phyloP scores from a whole-genome alignment of 2,113 vertebrate species.

The Brachirus orientalis region DNA sequence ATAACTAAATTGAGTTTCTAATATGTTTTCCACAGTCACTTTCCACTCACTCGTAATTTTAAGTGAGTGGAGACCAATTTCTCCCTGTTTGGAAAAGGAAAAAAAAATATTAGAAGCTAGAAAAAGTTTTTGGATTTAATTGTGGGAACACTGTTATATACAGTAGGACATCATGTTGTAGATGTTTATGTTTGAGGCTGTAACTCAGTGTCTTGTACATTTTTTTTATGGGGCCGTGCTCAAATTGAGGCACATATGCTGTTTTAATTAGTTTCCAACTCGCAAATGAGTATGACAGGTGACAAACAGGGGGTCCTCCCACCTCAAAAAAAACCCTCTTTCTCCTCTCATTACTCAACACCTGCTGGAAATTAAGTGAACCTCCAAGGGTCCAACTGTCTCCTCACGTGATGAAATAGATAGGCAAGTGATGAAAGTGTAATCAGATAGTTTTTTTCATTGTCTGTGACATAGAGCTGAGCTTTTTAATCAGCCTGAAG shows the following conservation, averaged over 20 bases:
- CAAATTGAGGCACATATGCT: conserved; percentile 70
- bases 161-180: too few species aligned
- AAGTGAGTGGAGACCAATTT: background rate
- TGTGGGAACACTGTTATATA: too few species aligned
- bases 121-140: too few species aligned
- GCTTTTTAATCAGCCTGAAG: conserved; percentile 26
- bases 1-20: background rate
- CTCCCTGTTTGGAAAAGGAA: background rate
- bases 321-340: conserved; percentile 13
- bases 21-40: background rate
- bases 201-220: conserved; percentile 9
- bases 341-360: conserved; percentile 43
- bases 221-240: conserved; percentile 46
- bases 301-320: conserved; percentile 30
- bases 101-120: too few species aligned
- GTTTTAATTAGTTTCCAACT: conserved; percentile 74
- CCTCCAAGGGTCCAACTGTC: conserved; percentile 51
- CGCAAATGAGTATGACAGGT: conserved; percentile 55
- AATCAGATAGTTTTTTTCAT: conserved; percentile 13
- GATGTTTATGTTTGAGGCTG: conserved; percentile 27
- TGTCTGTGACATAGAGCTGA: conserved; percentile 30
- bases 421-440: conserved; percentile 26
- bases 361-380: conserved; percentile 56
- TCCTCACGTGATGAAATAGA: conserved; percentile 47
- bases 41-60: background rate